Evolutionary conservation across 2,888 invertebrate genomes (phyloP), one percentile per base, ranked within the genome.

Genomic region (Lamproptera curius): DNA sequence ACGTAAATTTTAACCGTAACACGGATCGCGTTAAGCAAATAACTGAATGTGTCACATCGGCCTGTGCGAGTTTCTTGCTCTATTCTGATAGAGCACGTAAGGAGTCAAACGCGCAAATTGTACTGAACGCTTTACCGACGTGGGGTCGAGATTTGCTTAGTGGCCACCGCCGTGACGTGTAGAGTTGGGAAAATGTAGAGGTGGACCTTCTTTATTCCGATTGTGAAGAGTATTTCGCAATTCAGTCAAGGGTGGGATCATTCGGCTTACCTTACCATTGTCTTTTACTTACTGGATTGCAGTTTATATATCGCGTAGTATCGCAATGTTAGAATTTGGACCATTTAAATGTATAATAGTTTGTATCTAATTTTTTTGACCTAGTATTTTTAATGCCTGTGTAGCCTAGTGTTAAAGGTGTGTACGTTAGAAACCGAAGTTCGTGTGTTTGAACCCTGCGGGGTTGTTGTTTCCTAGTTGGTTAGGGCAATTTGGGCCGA

Each of bases 91-190:
- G 76, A 76, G 79, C 78, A 81, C 84, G 73, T 72, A 68, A 64
- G 73, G 68, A 66, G 73, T 55, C 79, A 70, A 73, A 71, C 76
- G 81, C 83, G 76, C 74, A 67, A 73, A 76, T 73, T 77, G 70
- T 61, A 84, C 84, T 84, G 86, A 80, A 66, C 65, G 65, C 69
- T 70, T 62, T 61, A 63, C 63, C 63, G 67, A 61, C 71, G 70
- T 70, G 70, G 74, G 74, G 66, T 70, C 67, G 76, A 82, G 80
- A 85, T 82, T 86, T 79, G 79, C 81, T 81, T 80, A 76, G 73
- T 73, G 73, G 70, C 70, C 70, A 68, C 69, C 45, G 51, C 52
- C 63, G 58, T 70, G 72, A 69, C 71, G 69, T 68, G 51, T 34
- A 80, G 85, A 70, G 62, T 59, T 76, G 66, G 57, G 67, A 75